phyloP scores from a whole-genome alignment of 2,888 invertebrate genomes.

The Helicoverpa assulta region DNA sequence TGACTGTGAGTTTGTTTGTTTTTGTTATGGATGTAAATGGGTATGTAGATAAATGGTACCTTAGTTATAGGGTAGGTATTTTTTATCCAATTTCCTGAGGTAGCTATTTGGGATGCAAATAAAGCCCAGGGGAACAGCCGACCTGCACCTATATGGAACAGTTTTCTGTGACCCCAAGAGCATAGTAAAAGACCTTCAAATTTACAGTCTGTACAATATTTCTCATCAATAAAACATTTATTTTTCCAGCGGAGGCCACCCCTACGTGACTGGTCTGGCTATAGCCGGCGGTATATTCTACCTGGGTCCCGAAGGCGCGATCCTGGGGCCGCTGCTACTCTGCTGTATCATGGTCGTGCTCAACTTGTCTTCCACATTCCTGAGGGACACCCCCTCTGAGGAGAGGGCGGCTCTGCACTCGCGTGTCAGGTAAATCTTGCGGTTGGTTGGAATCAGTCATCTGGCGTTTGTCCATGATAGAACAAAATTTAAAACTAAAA shows the following conservation, averaged over 20 bases:
- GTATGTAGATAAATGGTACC: too few relatives aligned
- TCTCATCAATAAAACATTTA: background rate
- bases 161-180: too few relatives aligned
- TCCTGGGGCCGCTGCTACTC: constrained; percentile 98
- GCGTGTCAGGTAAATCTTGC: constrained; percentile 84
- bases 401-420: constrained; percentile 88
- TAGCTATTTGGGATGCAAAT: too few relatives aligned
- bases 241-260: constrained; percentile 95
- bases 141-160: too few relatives aligned
- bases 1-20: too few relatives aligned
- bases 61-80: too few relatives aligned
- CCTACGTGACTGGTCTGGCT: constrained; percentile 98
- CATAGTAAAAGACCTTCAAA: background rate
- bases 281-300: constrained; percentile 99
- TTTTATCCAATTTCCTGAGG: too few relatives aligned
- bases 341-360: constrained; percentile 98
- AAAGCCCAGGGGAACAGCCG: too few relatives aligned
- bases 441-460: constrained; percentile 22
- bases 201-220: background rate
- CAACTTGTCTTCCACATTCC: constrained; percentile 94
- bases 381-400: constrained; percentile 92
- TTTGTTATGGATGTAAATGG: too few relatives aligned
- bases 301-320: constrained; percentile 98
- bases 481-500: constrained; percentile 12
- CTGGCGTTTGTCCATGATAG: constrained; percentile 27